These are phyloP conservation scores for Oreamnos americanus DNA, from an alignment of 2,113 vertebrate species.

Conservation along the genomic window DNA sequence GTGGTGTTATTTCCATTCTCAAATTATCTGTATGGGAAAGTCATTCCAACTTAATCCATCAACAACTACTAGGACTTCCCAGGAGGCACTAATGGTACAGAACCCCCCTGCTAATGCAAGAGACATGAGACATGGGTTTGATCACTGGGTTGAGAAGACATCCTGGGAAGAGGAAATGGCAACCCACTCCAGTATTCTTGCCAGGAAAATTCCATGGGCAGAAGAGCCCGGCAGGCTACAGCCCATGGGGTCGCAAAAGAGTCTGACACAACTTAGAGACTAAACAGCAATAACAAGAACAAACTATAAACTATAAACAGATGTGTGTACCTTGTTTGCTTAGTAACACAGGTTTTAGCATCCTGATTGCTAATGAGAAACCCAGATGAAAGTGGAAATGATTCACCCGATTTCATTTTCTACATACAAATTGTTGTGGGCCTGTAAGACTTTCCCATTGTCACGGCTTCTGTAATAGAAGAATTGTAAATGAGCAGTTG, in stretches of 20 bases:
- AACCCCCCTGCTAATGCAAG: neutral
- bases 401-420: neutral
- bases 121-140: fast-evolving
- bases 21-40: neutral
- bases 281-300: neutral
- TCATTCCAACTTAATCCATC: neutral
- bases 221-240: neutral
- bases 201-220: neutral
- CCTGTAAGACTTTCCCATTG: neutral
- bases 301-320: neutral
- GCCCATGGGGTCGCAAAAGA: neutral
- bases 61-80: neutral
- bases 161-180: neutral
- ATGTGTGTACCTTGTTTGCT: neutral
- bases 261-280: neutral
- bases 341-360: neutral
- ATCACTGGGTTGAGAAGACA: neutral
- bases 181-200: neutral
- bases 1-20: neutral
- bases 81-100: neutral
- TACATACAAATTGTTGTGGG: neutral
- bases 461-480: neutral
- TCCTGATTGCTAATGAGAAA: neutral
- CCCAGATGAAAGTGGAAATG: neutral
- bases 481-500: neutral